Evolutionary conservation across 2,113 vertebrate species (phyloP), one percentile per base, ranked within the genome.

Genomic region (Pampusana beccarii): DNA sequence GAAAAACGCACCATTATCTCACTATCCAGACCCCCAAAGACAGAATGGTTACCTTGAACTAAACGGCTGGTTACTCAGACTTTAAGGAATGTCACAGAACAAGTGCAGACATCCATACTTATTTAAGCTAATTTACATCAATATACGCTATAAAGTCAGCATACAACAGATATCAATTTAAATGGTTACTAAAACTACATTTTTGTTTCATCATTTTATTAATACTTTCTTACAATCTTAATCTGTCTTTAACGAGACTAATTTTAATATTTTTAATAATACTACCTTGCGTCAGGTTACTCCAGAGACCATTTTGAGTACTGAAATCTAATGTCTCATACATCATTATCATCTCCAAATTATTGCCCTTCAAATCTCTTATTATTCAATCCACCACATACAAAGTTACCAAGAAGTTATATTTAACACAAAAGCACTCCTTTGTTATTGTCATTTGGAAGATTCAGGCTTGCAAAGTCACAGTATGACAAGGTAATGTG

Each of bases 211-310:
- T 36, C 0, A 6, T 74, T 80, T 73, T 83, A 86, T 80, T 74
- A 58, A 66, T 46, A 18, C 40, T 86, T 56, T 78, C 11, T 46
- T 82, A 74, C 72, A 74, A 36, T 54, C 83, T 93, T 94, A 61
- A 92, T 62, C 36, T 88, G 75, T 40, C 50, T 89, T 93, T 72
- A 95, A 91, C 74, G 64, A 89, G 65, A 46, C 64, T 86, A 67
- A 89, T 88, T 88, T 80, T 56, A 31, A 33, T 16, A 60, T 83
- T 67, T 82, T 66, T 33, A 93, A 66, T 64, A 74, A 51, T 34
- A 33, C 23, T 31, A 48, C 15, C 67, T 51, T 46, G 67, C 50
- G 40, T 26, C 87, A 90, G 62, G 66, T 90, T 86, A 48, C 90
- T 90, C 78, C 79, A 79, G 74, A 72, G 91, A 85, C 38, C 1